A percentile compares a stretch with the other conserved stretches of the same genome.
Conservation (phyloP, 1,140 invertebrate genomes). For the Andricus grossulariae region DNA sequence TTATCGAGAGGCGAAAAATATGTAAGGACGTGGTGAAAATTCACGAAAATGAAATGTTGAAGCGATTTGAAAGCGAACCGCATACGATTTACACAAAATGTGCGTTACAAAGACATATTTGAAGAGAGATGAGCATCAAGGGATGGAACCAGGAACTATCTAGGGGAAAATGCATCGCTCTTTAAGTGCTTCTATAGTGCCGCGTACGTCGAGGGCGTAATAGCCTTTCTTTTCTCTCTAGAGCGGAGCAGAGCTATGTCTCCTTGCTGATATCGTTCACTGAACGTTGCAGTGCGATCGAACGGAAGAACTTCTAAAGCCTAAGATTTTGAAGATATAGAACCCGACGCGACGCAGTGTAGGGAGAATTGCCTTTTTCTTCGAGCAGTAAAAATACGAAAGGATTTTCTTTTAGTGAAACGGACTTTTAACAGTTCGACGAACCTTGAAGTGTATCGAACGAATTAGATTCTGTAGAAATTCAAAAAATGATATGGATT, state of each 20-base stretch:
- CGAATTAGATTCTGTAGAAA: too few species aligned
- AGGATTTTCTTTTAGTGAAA: conserved; percentile 8
- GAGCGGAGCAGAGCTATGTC: too few species aligned
- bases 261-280: conserved; percentile 48
- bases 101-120: conserved; percentile 57
- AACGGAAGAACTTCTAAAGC: conserved; percentile 46
- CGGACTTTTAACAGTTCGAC: conserved; percentile 20
- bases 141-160: conserved; percentile 48
- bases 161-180: conserved; percentile 54
- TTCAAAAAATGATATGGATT: too few species aligned
- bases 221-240: conserved; percentile 40
- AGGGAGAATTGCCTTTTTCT: conserved; percentile 24
- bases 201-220: conserved; percentile 46
- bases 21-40: conserved; percentile 23
- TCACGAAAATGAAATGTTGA: conserved; percentile 36
- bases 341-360: conserved; percentile 37
- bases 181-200: conserved; percentile 46
- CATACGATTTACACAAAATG: conserved; percentile 53
- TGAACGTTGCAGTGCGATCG: conserved; percentile 47
- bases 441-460: neutral
- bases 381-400: conserved; percentile 22
- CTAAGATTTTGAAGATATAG: conserved; percentile 49
- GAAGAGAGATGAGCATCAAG: conserved; percentile 53
- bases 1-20: neutral
- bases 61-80: neutral